These are phyloP conservation scores for Acanthococcus lagerstroemiae DNA, from an alignment of 2,888 invertebrate genomes.

Conservation along the genomic window DNA sequence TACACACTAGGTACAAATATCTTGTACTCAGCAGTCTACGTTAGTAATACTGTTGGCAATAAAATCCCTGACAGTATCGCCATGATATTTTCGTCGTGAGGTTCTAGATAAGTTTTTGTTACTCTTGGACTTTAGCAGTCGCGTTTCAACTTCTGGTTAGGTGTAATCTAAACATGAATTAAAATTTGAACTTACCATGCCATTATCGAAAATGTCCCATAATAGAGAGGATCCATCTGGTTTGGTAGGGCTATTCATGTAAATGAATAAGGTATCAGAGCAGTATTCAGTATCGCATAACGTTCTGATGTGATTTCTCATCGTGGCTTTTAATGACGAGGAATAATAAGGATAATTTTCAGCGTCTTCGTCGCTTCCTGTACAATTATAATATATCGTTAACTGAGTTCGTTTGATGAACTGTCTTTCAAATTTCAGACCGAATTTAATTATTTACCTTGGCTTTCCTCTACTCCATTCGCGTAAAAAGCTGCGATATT, in stretches of 20 bases:
- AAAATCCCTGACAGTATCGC: no score
- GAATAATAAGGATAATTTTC: slow-evolving; percentile 39
- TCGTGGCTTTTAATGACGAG: slow-evolving; percentile 43
- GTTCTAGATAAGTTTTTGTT: no score
- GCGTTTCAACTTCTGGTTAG: no score
- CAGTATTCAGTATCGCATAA: slow-evolving; percentile 44
- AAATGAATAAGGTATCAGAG: slow-evolving; percentile 46
- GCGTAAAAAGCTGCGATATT: slow-evolving; percentile 47
- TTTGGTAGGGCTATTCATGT: slow-evolving; percentile 45
- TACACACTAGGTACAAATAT: no score
- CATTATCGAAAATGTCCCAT: slow-evolving; percentile 46
- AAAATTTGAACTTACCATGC: slow-evolving; percentile 41
- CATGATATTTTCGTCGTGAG: no score
- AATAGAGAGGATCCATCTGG: slow-evolving; percentile 44
- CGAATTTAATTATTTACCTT: neutral
- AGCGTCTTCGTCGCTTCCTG: neutral
- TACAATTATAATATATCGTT: no score
- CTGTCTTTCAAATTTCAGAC: no score
- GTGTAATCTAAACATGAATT: no score
- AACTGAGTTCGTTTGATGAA: no score
- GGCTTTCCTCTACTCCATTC: slow-evolving; percentile 40
- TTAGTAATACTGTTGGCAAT: no score
- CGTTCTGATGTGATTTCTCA: slow-evolving; percentile 45
- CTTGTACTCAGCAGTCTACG: no score
- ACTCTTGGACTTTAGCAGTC: no score